These are phyloP conservation scores for Chaetogeoica ovagalla DNA, from an alignment of 2,888 invertebrate species.

Conservation along the genomic window DNA sequence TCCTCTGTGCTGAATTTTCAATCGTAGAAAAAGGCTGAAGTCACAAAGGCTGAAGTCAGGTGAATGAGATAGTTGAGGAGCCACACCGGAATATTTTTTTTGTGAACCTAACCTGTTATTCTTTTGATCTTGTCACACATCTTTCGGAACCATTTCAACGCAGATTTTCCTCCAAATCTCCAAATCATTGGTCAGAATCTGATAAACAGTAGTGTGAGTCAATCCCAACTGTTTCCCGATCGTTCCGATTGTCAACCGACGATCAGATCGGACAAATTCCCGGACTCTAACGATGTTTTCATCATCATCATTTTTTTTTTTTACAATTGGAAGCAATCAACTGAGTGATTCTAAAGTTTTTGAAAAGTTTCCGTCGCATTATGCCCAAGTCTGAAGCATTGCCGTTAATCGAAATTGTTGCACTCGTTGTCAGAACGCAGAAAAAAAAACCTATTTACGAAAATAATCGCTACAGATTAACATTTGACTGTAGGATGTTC, in stretches of 20 bases:
- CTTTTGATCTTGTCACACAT: constrained; percentile 54
- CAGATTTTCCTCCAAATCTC: not conserved
- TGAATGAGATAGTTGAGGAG: not conserved
- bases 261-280: not conserved
- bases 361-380: too few species aligned
- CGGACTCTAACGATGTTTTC: not conserved
- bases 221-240: not conserved
- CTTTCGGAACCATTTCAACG: constrained; percentile 54
- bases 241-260: not conserved
- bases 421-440: too few species aligned
- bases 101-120: not conserved
- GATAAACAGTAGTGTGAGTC: not conserved
- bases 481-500: too few species aligned
- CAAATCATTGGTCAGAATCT: not conserved
- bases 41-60: not conserved
- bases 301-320: too few species aligned
- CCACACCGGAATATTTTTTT: not conserved
- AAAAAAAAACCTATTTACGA: too few species aligned
- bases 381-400: too few species aligned
- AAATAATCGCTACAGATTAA: too few species aligned
- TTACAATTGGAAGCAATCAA: not conserved
- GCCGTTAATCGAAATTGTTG: too few species aligned
- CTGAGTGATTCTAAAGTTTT: too few species aligned
- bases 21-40: not conserved
- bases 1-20: constrained; percentile 45